These are phyloP conservation scores for Neodiprion virginianus DNA, from an alignment of 1,140 invertebrate genomes.

Conservation along the genomic window DNA sequence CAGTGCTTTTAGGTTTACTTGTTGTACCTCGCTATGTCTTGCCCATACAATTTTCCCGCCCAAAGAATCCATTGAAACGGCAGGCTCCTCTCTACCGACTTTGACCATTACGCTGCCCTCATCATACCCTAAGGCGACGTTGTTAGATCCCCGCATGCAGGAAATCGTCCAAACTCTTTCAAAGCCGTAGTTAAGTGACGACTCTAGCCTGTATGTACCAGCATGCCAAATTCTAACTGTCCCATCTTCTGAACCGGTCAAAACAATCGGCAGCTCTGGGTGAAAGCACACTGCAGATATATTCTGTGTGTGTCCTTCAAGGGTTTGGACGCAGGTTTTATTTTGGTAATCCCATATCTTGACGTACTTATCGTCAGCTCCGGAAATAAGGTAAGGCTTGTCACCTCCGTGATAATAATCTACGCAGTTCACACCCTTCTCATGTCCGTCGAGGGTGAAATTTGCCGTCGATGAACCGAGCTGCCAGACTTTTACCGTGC, in stretches of 20 bases:
- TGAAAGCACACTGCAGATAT: constrained; percentile 94
- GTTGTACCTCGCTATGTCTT: constrained; percentile 96
- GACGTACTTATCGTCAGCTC: constrained; percentile 95
- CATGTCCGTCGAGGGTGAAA: constrained; percentile 98
- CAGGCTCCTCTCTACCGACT: constrained; percentile 97
- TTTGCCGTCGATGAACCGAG: constrained; percentile 96
- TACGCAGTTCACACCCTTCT: constrained; percentile 99
- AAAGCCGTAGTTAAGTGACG: constrained; percentile 96
- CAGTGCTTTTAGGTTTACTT: constrained; percentile 92
- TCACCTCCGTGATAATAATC: constrained; percentile 99
- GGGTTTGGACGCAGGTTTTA: constrained; percentile 98
- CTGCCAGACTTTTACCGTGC: constrained; percentile 98
- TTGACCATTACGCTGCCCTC: constrained; percentile 98
- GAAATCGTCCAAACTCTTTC: constrained; percentile 98
- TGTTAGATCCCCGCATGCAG: constrained; percentile 95
- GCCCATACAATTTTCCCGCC: constrained; percentile 99
- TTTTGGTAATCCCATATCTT: constrained; percentile 99
- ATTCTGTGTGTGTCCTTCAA: constrained; percentile 97
- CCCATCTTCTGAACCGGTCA: constrained; percentile 97
- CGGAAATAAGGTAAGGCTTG: constrained; percentile 99
- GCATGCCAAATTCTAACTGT: constrained; percentile 97
- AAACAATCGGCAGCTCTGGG: constrained; percentile 95
- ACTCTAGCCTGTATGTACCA: constrained; percentile 96
- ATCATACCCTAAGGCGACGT: constrained; percentile 97
- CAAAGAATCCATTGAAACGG: constrained; percentile 97